Evolutionary conservation across 1,140 invertebrate species (phyloP), one percentile per base, ranked within the genome.

Genomic region (Procambarus virginalis): DNA sequence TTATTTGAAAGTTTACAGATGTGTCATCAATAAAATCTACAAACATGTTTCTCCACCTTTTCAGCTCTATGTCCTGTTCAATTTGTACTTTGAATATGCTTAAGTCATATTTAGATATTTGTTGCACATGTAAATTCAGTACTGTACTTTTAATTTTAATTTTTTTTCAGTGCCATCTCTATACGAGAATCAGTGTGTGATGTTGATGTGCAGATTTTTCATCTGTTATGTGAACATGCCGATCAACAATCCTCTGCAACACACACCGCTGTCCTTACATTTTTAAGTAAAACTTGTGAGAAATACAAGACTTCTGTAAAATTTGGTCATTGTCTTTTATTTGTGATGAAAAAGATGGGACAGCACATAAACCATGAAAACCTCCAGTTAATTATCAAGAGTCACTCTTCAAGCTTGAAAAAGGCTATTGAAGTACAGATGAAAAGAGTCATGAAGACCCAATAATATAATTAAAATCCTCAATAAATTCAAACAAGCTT

Each of bases 291-390:
- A 48, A 12, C 48, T 34, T 20, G 48, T 22, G 46, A 70, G 10
- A 49, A 20, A 8, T 68, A 84, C 46, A 73, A 70, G 5, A 49
- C 70, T n/a, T 75, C 14, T 34, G 22, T 75, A 6, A 84, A 84
- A 58, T 84, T 84, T 75, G 83, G 83, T 8, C 83, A 84, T n/a
- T 84, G 83, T 8, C 68, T 84, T 22, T 51, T 84, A 51, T 51
- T 73, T 14, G 83, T 84, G 46, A 20, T 84, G 5, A 70, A 75
- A 12, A 84, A 75, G 49, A 75, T 75, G 68, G 83, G 83, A 5
- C 49, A 58, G 55, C 17, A 75, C 34, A 70, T 84, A n/a, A 20
- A 84, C n/a, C 46, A 55, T 8, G 68, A 84, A 34, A 68, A 48
- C 68, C 51, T 84, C 68, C 48, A 55, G 73, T 34, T 46, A 22